Percentiles rank a stretch among this genome's conserved stretches.
Conservation (phyloP, 64 coral and sea anemone species). For the Pocillopora damicornis region DNA sequence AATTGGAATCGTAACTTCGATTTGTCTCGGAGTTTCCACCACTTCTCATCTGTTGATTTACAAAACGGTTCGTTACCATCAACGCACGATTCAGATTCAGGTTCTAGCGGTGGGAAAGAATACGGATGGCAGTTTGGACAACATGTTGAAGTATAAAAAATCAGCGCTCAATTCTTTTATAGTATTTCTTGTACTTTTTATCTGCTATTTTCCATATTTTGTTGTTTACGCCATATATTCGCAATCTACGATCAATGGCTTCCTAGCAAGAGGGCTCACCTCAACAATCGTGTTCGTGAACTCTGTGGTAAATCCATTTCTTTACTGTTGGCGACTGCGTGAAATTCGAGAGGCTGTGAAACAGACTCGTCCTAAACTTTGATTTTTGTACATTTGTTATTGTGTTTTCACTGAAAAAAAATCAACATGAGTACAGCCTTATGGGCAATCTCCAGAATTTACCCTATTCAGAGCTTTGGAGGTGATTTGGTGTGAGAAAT, state of each 20-base stretch:
- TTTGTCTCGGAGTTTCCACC: neutral
- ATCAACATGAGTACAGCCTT: too few species aligned
- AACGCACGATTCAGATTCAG: neutral
- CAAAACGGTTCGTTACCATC: constrained; percentile 11
- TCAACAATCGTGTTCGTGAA: constrained; percentile 1
- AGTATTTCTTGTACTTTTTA: neutral
- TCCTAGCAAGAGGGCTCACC: neutral
- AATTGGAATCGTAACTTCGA: neutral
- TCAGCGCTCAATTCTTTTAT: constrained; percentile 14
- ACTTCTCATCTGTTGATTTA: neutral
- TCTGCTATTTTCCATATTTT: constrained; percentile 26
- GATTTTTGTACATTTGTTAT: too few species aligned
- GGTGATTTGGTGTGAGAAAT: too few species aligned
- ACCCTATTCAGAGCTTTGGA: too few species aligned
- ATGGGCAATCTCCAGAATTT: too few species aligned
- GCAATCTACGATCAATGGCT: neutral
- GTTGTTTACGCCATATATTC: neutral
- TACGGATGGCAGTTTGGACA: neutral
- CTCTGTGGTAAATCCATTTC: constrained; percentile 19
- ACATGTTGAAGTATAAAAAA: neutral
- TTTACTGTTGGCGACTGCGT: constrained; percentile 4
- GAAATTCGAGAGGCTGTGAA: neutral
- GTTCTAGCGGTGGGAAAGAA: neutral
- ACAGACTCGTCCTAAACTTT: neutral
- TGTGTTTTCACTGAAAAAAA: too few species aligned